Evolutionary conservation across 2,888 invertebrate genomes (phyloP).

Genomic region (Platypus cylindrus): DNA sequence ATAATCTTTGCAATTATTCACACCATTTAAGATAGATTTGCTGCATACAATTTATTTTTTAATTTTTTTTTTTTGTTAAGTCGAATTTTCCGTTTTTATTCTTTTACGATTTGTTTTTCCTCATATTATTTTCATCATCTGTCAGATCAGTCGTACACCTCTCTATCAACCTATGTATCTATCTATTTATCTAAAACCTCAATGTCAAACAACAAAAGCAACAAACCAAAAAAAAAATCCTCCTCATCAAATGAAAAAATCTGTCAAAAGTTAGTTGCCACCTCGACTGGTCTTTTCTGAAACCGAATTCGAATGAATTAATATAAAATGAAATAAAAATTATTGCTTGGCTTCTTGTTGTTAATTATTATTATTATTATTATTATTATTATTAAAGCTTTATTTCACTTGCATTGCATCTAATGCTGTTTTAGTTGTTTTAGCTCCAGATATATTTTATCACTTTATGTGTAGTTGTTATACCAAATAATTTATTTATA

Average conservation of each 20-base stretch:
- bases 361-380: too few species aligned
- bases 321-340: too few species aligned
- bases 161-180: conserved; percentile 5
- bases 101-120: conserved; percentile 15
- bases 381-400: too few species aligned
- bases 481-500: too few species aligned
- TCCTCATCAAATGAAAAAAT: conserved; percentile 6
- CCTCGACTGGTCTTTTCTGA: conserved; percentile 59
- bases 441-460: conserved; percentile 13
- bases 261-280: conserved; percentile 44
- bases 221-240: conserved; percentile 8
- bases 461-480: too few species aligned
- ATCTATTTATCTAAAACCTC: conserved; percentile 14
- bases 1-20: conserved; percentile 34
- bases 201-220: conserved; percentile 12
- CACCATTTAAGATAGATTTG: conserved; percentile 35
- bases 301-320: conserved; percentile 41
- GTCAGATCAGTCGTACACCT: conserved; percentile 32
- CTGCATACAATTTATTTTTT: conserved; percentile 35
- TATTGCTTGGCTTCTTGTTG: conserved; percentile 32
- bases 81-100: conserved; percentile 17
- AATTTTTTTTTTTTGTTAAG: conserved; percentile 17
- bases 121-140: too few species aligned
- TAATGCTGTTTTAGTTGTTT: conserved; percentile 10
- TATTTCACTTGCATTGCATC: conserved; percentile 28